Percentiles rank a stretch among this genome's conserved stretches.
These are phyloP conservation scores for Ascaphus truei DNA, from an alignment of 2,113 vertebrate species.

Conservation along the genomic window DNA sequence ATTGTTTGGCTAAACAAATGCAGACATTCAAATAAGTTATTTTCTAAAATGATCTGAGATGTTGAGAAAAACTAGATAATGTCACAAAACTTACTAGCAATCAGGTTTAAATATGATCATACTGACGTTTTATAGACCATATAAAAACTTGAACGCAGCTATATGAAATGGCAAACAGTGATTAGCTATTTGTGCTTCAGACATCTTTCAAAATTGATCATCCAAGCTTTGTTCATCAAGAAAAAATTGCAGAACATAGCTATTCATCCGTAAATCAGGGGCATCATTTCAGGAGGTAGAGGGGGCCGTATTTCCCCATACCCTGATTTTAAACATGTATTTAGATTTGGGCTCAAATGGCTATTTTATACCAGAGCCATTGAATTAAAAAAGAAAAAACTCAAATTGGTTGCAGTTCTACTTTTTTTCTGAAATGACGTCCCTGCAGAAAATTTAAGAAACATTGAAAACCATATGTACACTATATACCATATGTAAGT, in stretches of 20 bases:
- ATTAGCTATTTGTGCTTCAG: conserved; percentile 69
- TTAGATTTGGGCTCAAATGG: not conserved
- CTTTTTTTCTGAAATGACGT: conserved; percentile 4
- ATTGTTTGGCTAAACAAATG: conserved; percentile 47
- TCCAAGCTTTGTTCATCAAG: conserved; percentile 48
- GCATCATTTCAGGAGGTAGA: not conserved
- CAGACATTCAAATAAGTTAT: conserved; percentile 52
- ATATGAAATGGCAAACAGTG: conserved; percentile 41
- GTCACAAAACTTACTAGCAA: conserved; percentile 44
- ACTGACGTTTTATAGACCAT: conserved; percentile 36
- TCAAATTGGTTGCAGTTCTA: conserved; percentile 3
- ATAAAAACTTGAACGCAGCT: conserved; percentile 42
- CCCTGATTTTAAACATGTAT: not conserved
- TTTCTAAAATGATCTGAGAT: conserved; percentile 43
- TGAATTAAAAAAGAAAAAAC: not conserved
- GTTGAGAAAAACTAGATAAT: conserved; percentile 33
- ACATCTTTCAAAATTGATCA: conserved; percentile 53
- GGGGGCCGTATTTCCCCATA: not conserved
- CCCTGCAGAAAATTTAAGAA: conserved; percentile 18
- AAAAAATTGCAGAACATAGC: conserved; percentile 46
- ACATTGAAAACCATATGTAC: conserved; percentile 60
- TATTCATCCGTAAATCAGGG: conserved; percentile 42
- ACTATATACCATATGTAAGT: conserved; percentile 60
- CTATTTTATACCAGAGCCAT: not conserved
- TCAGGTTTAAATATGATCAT: conserved; percentile 43